Evolutionary conservation across 2,113 vertebrate genomes (phyloP).

Genomic region (Chionomys nivalis): DNA sequence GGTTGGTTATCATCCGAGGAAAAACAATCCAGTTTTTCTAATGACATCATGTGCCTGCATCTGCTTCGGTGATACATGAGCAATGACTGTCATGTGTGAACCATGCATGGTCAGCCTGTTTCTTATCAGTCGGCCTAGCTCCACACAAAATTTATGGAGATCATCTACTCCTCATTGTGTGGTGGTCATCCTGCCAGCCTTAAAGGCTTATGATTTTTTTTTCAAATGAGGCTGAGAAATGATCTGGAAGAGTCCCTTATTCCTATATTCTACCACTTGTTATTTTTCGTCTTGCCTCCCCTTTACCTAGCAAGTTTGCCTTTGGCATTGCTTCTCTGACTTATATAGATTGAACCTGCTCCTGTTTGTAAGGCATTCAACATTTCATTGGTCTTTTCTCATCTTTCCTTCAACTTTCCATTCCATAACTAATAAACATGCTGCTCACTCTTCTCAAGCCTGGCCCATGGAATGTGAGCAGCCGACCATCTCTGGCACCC

Average conservation of each 20-base stretch:
- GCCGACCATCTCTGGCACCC: neutral
- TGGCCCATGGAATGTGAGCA: neutral
- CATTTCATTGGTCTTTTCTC: neutral
- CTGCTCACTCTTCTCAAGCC: conserved; percentile 13
- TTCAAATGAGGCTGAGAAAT: conserved; percentile 11
- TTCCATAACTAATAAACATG: neutral
- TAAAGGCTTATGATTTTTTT: neutral
- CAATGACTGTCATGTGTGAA: conserved; percentile 24
- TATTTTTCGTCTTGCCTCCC: neutral
- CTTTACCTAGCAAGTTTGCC: neutral
- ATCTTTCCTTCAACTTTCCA: conserved; percentile 14
- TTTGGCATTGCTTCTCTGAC: neutral
- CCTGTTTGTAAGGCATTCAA: neutral
- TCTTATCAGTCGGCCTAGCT: neutral
- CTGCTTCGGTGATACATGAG: conserved; percentile 59
- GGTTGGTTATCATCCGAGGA: conserved; percentile 67
- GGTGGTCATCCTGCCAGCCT: neutral
- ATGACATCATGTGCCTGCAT: conserved; percentile 56
- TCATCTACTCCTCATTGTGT: neutral
- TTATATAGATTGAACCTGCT: neutral
- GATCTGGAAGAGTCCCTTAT: neutral
- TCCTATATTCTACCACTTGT: neutral
- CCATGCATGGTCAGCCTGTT: conserved; percentile 44
- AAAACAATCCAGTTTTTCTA: conserved; percentile 69
- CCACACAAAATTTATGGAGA: neutral